These are phyloP conservation scores for Ditula angustiorana DNA, from an alignment of 2,888 invertebrate genomes.

Conservation along the genomic window DNA sequence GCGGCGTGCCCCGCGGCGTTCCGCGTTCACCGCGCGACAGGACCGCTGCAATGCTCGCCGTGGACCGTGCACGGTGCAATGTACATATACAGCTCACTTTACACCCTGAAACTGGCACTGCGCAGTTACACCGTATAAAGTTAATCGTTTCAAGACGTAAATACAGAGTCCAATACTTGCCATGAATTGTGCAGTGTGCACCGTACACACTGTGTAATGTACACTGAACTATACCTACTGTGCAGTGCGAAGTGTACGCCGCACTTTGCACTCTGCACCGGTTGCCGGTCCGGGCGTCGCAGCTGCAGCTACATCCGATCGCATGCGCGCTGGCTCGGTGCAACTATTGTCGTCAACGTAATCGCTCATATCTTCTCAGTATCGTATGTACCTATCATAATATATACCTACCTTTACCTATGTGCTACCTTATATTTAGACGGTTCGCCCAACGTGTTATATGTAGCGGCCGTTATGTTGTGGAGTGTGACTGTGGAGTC, in stretches of 20 bases:
- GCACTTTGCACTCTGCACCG: neutral
- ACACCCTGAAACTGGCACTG: too few species aligned
- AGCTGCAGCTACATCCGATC: too few species aligned
- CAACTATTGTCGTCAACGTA: slow-evolving; percentile 9
- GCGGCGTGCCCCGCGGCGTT: too few species aligned
- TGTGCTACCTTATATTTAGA: slow-evolving; percentile 29
- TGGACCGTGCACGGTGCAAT: too few species aligned
- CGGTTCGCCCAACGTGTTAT: slow-evolving; percentile 23
- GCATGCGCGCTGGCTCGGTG: neutral
- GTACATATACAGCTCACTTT: too few species aligned
- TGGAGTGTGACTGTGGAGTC: slow-evolving; percentile 29
- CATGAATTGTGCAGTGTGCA: too few species aligned
- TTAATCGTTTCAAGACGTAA: too few species aligned
- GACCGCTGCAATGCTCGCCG: too few species aligned
- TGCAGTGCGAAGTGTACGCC: neutral
- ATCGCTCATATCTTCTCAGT: slow-evolving; percentile 34
- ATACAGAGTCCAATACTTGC: too few species aligned
- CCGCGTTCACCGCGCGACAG: too few species aligned
- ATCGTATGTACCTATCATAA: slow-evolving; percentile 28
- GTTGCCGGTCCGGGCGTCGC: neutral
- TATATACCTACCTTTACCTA: slow-evolving; percentile 18
- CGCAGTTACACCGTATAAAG: too few species aligned
- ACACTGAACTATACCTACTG: too few species aligned
- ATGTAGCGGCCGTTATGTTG: slow-evolving; percentile 22
- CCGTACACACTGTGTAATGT: slow-evolving; percentile 5